phyloP scores from a whole-genome alignment of 2,888 invertebrate species.

The Himalopsyche tibetana region DNA sequence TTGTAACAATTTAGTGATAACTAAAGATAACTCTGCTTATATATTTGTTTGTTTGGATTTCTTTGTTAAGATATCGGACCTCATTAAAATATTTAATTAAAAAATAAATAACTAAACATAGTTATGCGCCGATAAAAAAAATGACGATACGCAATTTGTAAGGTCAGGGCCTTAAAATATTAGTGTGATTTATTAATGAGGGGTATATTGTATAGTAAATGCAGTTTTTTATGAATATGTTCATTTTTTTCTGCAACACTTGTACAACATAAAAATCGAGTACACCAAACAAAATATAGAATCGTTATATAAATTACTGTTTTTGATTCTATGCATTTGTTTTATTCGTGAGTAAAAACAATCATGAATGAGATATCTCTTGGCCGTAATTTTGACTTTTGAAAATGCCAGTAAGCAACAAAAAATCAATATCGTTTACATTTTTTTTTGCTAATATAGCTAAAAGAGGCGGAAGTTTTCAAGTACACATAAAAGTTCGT shows the following conservation, averaged over 20 bases:
- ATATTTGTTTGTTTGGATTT: too few relatives aligned
- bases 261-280: neutral
- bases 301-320: neutral
- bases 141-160: neutral
- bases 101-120: neutral
- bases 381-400: constrained; percentile 3
- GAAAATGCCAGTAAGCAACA: constrained; percentile 8
- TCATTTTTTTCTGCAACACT: neutral
- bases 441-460: neutral
- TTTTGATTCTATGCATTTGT: neutral
- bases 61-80: too few relatives aligned
- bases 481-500: neutral
- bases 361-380: constrained; percentile 22
- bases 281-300: neutral
- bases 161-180: neutral
- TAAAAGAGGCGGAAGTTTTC: constrained; percentile 14
- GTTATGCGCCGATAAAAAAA: constrained; percentile 2
- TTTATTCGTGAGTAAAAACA: constrained; percentile 1
- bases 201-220: neutral
- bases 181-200: constrained; percentile 13
- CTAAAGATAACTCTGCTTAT: too few relatives aligned
- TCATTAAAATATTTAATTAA: too few relatives aligned
- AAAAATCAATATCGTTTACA: neutral
- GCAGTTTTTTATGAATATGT: constrained; percentile 4
- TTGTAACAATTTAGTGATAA: too few relatives aligned